phyloP scores from a whole-genome alignment of 2,888 invertebrate species.

The Morpho deidamia region DNA sequence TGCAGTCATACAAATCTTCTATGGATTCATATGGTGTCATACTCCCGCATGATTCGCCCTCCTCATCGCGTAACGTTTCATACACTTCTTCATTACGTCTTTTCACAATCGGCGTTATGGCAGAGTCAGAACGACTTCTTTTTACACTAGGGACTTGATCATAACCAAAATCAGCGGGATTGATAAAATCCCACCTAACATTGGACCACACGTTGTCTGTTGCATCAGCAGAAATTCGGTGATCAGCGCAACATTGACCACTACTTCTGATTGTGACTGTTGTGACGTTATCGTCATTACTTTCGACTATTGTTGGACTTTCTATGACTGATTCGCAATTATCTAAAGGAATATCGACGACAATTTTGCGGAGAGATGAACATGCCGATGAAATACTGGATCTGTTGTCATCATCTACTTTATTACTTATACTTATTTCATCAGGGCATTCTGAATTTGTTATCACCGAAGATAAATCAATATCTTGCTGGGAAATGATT shows the following conservation, averaged over 20 bases:
- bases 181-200: conserved; percentile 68
- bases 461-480: conserved; percentile 60
- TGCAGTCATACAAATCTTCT: conserved; percentile 71
- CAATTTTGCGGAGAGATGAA: conserved; percentile 54
- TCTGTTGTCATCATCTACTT: conserved; percentile 53
- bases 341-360: conserved; percentile 63
- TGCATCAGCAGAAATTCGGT: conserved; percentile 67
- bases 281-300: conserved; percentile 57
- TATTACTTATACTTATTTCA: conserved; percentile 40
- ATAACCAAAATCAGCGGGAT: conserved; percentile 67
- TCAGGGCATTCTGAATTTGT: conserved; percentile 56
- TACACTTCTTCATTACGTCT: conserved; percentile 65
- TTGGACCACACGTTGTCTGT: conserved; percentile 72
- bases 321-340: conserved; percentile 55
- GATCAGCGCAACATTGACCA: conserved; percentile 66
- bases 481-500: conserved; percentile 61
- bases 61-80: conserved; percentile 55
- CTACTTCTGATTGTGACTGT: conserved; percentile 59
- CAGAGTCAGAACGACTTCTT: conserved; percentile 68
- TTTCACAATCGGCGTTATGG: conserved; percentile 56
- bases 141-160: conserved; percentile 66
- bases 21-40: conserved; percentile 73
- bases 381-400: conserved; percentile 53
- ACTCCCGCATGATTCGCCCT: conserved; percentile 64
- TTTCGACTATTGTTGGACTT: conserved; percentile 48